Percentiles rank a stretch among this genome's conserved stretches.
Conservation (phyloP, 2,797 vertebrate genomes). For the Gallirallus australis region DNA sequence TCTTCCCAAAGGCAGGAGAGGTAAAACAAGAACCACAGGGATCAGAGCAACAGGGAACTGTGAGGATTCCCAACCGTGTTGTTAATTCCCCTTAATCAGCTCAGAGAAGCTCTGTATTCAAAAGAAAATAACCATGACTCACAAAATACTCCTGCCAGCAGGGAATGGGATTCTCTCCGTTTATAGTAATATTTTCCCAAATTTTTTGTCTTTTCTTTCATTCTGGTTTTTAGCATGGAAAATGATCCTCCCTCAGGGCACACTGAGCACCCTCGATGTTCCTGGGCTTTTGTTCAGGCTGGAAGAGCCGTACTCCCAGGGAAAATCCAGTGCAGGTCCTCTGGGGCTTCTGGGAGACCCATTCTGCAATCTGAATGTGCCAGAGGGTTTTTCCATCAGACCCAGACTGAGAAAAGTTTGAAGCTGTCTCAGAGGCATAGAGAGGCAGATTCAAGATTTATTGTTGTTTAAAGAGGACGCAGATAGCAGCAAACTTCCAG, state of each 20-base stretch:
- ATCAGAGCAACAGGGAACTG: slow-evolving; percentile 61
- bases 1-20: slow-evolving; percentile 60
- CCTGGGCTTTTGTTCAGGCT: background rate
- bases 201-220: background rate
- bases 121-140: slow-evolving; percentile 46
- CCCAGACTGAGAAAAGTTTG: background rate
- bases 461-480: background rate
- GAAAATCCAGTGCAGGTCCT: accelerated
- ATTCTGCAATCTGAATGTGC: background rate
- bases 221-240: background rate
- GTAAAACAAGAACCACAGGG: slow-evolving; percentile 66
- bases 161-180: slow-evolving; percentile 37
- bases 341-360: background rate
- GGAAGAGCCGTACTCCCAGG: background rate
- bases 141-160: slow-evolving; percentile 14
- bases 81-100: slow-evolving; percentile 78
- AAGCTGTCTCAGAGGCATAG: background rate
- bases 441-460: background rate
- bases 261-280: background rate
- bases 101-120: slow-evolving; percentile 62
- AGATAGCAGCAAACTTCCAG: background rate
- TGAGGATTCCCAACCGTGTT: slow-evolving; percentile 47
- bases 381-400: background rate
- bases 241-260: background rate
- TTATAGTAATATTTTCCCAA: slow-evolving; percentile 34